These are phyloP conservation scores for Oplegnathus fasciatus DNA, from an alignment of 2,113 vertebrate species.

Conservation along the genomic window DNA sequence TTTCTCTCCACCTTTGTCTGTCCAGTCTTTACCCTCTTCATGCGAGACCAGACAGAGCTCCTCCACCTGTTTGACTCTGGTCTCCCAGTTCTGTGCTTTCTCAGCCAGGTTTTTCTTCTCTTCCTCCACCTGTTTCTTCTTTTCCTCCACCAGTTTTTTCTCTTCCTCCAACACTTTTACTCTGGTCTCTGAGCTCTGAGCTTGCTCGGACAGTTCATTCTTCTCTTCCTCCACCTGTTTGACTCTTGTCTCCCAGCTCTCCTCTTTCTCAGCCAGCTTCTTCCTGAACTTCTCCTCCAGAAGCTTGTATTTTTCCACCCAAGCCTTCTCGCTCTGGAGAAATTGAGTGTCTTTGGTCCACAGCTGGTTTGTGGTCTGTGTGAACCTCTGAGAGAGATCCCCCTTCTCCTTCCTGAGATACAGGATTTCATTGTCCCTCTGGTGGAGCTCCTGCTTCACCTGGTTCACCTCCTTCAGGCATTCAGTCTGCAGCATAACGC, in stretches of 20 bases:
- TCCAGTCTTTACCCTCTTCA: neutral
- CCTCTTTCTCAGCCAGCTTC: no score
- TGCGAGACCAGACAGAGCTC: neutral
- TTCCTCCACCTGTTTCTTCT: neutral
- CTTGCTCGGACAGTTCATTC: no score
- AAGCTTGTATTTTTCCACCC: neutral
- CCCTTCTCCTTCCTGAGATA: neutral
- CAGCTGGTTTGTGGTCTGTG: neutral
- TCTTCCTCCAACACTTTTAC: neutral
- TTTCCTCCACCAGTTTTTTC: neutral
- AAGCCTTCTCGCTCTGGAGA: neutral
- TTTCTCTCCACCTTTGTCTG: neutral
- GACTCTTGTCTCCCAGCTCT: no score
- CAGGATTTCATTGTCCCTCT: neutral
- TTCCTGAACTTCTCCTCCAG: no score
- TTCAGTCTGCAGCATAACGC: no score
- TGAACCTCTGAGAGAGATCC: neutral
- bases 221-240: no score
- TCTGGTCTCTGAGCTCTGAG: neutral
- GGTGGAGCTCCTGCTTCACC: no score
- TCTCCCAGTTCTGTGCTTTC: neutral
- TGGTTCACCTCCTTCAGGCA: no score
- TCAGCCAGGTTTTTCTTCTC: neutral
- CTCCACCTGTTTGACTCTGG: no score
- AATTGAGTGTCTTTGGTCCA: neutral